Conservation (phyloP, 2,113 vertebrate genomes). For the Ammospiza caudacuta region DNA sequence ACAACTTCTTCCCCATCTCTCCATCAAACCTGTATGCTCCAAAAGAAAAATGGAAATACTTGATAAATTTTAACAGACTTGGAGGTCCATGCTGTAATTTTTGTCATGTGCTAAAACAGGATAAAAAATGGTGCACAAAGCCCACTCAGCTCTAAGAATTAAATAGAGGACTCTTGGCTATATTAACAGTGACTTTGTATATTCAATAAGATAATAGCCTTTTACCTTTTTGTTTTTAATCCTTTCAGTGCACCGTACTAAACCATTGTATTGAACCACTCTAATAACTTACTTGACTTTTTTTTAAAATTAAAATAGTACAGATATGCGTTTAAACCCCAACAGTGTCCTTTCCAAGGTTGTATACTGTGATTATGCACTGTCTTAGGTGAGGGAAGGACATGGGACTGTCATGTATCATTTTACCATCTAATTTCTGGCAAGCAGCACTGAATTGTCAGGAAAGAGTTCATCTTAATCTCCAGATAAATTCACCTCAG, state of each 20-base stretch:
- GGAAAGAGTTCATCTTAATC: neutral
- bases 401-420: neutral
- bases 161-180: neutral
- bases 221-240: neutral
- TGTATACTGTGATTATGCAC: neutral
- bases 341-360: neutral
- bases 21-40: neutral
- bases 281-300: neutral
- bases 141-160: neutral
- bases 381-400: neutral
- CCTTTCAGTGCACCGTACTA: neutral
- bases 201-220: neutral
- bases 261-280: neutral
- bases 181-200: accelerated
- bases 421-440: neutral
- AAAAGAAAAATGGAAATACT: neutral
- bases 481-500: neutral
- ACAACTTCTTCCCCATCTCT: neutral
- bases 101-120: neutral
- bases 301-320: conserved; percentile 30
- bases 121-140: neutral
- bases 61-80: neutral
- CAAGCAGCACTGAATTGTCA: neutral
- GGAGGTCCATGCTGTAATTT: neutral
- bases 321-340: conserved; percentile 1